Evolutionary conservation across 1,140 invertebrate genomes (phyloP).

Genomic region (Drosophila melanogaster): DNA sequence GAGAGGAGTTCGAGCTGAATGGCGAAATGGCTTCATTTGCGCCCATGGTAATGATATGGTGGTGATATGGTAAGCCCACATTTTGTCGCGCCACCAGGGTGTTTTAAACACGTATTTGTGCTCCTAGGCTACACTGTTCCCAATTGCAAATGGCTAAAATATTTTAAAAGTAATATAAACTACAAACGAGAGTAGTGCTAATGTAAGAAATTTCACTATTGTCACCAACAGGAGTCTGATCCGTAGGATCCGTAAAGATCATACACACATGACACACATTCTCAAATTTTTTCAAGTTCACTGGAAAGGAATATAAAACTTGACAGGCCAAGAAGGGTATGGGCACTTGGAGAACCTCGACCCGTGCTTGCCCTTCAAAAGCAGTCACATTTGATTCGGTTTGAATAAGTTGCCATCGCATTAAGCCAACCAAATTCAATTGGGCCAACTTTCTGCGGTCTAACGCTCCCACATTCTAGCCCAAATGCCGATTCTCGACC

Average conservation of each 20-base stretch:
- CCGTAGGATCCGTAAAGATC: too few relatives aligned
- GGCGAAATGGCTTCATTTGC: conserved; percentile 69
- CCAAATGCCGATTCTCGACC: conserved; percentile 47
- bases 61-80: conserved; percentile 9
- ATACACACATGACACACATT: too few relatives aligned
- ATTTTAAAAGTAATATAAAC: too few relatives aligned
- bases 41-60: conserved; percentile 51
- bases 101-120: conserved; percentile 28
- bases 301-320: not conserved
- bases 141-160: not conserved
- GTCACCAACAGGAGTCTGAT: too few relatives aligned
- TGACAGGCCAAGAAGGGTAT: conserved; percentile 7
- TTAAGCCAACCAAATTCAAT: conserved; percentile 50
- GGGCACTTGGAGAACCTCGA: conserved; percentile 3
- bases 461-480: conserved; percentile 42
- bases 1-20: conserved; percentile 32
- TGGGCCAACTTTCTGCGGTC: conserved; percentile 63
- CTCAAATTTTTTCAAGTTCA: not conserved
- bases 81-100: conserved; percentile 16
- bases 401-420: conserved; percentile 1
- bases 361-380: not conserved
- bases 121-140: conserved; percentile 22
- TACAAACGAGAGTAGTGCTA: too few relatives aligned
- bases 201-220: too few relatives aligned
- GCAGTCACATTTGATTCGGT: conserved; percentile 9